Conservation (phyloP, 92 coral and sea anemone genomes). For the Galaxea fascicularis region DNA sequence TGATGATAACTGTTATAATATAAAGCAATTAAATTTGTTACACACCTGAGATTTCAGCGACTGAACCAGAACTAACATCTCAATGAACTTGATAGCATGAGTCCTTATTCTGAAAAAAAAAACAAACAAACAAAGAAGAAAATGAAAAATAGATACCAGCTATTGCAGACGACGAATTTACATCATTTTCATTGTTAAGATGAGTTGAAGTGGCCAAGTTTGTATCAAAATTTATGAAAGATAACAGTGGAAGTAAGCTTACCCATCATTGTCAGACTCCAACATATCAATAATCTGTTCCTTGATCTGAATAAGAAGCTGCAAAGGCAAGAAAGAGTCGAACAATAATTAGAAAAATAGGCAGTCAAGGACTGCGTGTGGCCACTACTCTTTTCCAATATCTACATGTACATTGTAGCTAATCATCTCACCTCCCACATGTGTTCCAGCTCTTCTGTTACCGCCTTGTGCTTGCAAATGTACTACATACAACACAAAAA, state of each 20-base stretch:
- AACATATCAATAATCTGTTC: constrained; percentile 91
- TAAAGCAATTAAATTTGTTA: not conserved
- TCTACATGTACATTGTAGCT: constrained; percentile 25
- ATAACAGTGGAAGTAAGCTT: constrained; percentile 15
- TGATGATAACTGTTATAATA: not conserved
- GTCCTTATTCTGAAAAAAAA: constrained; percentile 81
- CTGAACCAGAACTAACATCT: constrained; percentile 97
- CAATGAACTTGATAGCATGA: constrained; percentile 98
- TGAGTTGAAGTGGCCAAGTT: too few relatives aligned
- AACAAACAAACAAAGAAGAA: not conserved
- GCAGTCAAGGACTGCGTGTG: too few relatives aligned
- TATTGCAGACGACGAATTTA: not conserved
- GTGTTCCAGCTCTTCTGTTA: constrained; percentile 88
- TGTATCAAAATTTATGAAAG: too few relatives aligned
- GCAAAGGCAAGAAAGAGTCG: constrained; percentile 3
- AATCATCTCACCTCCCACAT: constrained; percentile 93
- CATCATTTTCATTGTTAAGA: too few relatives aligned
- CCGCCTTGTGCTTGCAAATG: constrained; percentile 90
- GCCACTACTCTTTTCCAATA: not conserved
- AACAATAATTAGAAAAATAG: not conserved
- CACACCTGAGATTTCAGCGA: constrained; percentile 91
- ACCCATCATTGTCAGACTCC: constrained; percentile 99
- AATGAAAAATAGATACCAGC: not conserved
- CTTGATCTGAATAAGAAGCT: constrained; percentile 85
- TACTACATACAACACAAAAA: constrained; percentile 58